Base-by-base conservation (phyloP, 2,113 vertebrate genomes). In the Corapipo altera region DNA sequence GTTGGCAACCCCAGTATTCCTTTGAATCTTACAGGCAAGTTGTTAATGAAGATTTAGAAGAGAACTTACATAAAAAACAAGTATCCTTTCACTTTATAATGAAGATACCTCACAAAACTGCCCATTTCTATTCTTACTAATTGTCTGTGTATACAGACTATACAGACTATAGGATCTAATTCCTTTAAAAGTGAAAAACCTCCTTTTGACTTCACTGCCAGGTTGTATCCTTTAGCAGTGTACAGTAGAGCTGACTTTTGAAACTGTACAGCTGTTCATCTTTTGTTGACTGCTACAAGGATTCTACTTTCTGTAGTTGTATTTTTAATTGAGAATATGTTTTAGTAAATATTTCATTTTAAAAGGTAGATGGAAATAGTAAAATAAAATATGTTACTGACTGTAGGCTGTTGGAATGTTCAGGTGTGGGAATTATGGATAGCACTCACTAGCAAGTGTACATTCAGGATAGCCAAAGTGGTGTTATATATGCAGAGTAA, bases 341-440 rank as follows among this genome's bases (percentile, higher is more conserved):
- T 91, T 95, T 88, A 91, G 79, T 90, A 77, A 65, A 52, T 90
- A 67, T 58, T 95, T 93, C 89, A 88, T 95, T 85, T 94, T 90
- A 83, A 90, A 96, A 90, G 51, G 21, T 46, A 84, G 66, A 55
- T 79, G 32, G 77, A 92, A 71, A 75, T 6, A 83, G 52, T 85
- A 73, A 94, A 93, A 73, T 76, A 82, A 82, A 91, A 62, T 54
- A 44, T 43, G 23, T 55, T 70, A 83, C 28, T 26, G 8, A 39
- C 33, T 89, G 33, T 64, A 69, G 67, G 64, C 69, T 95, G 48
- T 78, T 51, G n/a, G 87, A 79, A 82, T 79, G n/a, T 82, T 94
- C 82, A 49, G 49, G n/a, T 22, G 2, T 58, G 55, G 70, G 83
- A 94, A 78, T 96, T 92, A 61, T 14, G 30, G 58, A 18, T 49